Base-by-base conservation (phyloP, 1,140 invertebrate genomes). In the Bombus sylvicola region DNA sequence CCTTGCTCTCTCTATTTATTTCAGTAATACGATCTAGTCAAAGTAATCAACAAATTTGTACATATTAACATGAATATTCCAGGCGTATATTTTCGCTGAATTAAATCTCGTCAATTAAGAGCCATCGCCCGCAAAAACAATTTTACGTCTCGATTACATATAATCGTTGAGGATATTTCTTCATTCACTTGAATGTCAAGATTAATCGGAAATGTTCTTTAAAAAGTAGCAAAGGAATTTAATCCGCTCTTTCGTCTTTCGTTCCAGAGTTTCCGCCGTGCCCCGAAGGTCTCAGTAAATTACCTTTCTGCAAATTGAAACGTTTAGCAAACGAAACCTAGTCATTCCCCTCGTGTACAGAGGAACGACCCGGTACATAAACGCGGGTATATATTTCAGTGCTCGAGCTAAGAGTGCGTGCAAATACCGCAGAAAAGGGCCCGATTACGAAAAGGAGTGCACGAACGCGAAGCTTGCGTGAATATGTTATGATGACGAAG, bases 231-330 rank as follows among this genome's bases (percentile, higher is more conserved):
- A 53, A 73, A 41, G 39, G 31, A 31, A 80, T 86, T 89, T 81
- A 73, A 87, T 86, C 71, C 80, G 66, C 77, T 85, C 87, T 25
- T 57, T 71, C 57, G 25, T 72, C 80, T n/a, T 43, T 31, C 39
- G 25, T n/a, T 68, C 53, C 81, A 31, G 43, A 57, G 71, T 68
- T 64, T 31, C 64, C 31, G n/a, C 13, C 69, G 75, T 73, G 68
- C 75, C 84, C 85, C 79, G 81, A 89, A 89, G 87, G 80, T 83
- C 73, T 82, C 75, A 73, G 80, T 89, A 89, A 89, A 89, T 89
- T 89, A 86, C 76, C 88, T 89, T 89, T 80, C 88, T 81, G 84
- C 72, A 83, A 89, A 89, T 85, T 89, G 88, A 87, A 89, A 89
- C 88, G 88, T 89, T 89, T 87, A 89, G 84, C 84, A 88, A 86